phyloP scores from a whole-genome alignment of 2,888 invertebrate species.

The Sialis fuliginosa region DNA sequence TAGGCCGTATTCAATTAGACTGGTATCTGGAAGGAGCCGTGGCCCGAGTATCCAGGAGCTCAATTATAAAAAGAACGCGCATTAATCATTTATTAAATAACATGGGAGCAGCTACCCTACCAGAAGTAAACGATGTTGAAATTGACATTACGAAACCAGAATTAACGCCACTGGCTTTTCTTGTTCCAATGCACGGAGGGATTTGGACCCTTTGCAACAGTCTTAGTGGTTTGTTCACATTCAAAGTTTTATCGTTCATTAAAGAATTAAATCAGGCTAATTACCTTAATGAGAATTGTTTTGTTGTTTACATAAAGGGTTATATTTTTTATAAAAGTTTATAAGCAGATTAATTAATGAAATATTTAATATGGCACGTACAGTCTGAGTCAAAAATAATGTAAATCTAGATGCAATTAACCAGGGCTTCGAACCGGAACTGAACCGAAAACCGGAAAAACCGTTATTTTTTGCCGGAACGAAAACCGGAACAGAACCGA shows the following conservation, averaged over 20 bases:
- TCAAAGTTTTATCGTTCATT: background rate
- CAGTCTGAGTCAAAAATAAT: no score
- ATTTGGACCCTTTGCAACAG: constrained; percentile 80
- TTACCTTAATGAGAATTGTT: background rate
- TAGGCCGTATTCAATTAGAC: constrained; percentile 25
- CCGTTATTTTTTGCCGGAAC: no score
- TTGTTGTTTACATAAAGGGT: no score
- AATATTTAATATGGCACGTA: no score
- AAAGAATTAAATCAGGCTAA: background rate
- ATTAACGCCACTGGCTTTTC: constrained; percentile 32
- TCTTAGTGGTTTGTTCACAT: constrained; percentile 43
- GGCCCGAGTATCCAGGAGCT: constrained; percentile 32
- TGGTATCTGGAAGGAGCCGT: constrained; percentile 66
- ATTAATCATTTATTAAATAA: no score
- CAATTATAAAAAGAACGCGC: background rate
- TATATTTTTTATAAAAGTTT: no score
- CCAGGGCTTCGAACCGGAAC: no score
- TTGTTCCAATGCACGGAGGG: constrained; percentile 79
- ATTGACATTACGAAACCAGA: constrained; percentile 4
- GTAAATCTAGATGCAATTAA: no score
- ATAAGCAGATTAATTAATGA: background rate
- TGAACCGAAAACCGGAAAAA: no score
- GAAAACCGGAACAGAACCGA: no score
- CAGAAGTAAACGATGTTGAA: background rate
- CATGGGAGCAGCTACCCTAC: background rate